Base-by-base conservation (phyloP, 2,888 invertebrate genomes). In the Pimpla rufipes region DNA sequence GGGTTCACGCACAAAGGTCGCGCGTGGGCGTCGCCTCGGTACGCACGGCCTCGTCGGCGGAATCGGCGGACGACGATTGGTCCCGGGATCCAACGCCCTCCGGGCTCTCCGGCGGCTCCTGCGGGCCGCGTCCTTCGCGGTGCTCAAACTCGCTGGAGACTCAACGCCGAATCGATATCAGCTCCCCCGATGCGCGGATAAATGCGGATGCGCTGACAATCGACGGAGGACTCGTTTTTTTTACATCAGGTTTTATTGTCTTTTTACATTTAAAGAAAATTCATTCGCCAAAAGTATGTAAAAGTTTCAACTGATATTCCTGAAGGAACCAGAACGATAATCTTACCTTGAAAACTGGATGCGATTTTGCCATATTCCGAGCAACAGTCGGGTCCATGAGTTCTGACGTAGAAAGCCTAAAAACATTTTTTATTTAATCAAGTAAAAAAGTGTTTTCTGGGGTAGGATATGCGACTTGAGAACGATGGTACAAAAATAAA, bases 11-110 rank as follows among this genome's bases (percentile, higher is more conserved):
- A 55, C 35, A 77, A 71, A 45, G 18, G 59, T 35, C 8, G 45
- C n/a, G 67, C 62, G 81, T 84, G 76, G 76, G 81, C 83, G 85
- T 83, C 73, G 74, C 80, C 81, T 59, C 67, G 57, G 35, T 23
- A 18, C 42, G 52, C 68, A 73, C 52, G 50, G 57, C 79, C 82
- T 55, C 68, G 13, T 52, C 45, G 3, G 23, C 29, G n/a, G 16
- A 21, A 37, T 13, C 7, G 29, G 8, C 10, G 1, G 13, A 50
- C 68, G 8, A 23, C 70, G 2, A 82, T 82, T 82, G 82, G 82
- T 42, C 74, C 70, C 18, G 35, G 16, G 45, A 66, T 55, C 18
- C 35, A 73, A 73, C 76, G 76, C 81, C 77, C 71, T 42, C 47
- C 57, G 57, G 64, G 62, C 66, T 29, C 29, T 29, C 29, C 29